Evolutionary conservation across 2,113 vertebrate species (phyloP).

Genomic region (Crocuta crocuta): DNA sequence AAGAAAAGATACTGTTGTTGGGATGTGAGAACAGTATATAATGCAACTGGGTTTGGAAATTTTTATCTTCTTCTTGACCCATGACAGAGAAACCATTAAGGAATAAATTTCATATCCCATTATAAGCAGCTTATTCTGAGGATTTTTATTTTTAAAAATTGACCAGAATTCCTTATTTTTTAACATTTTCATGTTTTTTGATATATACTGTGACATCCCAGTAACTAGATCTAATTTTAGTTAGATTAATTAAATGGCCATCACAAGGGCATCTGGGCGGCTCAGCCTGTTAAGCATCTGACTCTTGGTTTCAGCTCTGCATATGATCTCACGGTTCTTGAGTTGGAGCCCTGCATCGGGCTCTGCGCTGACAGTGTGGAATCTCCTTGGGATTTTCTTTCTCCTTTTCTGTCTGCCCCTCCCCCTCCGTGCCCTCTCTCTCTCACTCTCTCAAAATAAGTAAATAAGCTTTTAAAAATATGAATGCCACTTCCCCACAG

Average conservation of each 20-base stretch:
- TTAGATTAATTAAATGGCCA: too few species aligned
- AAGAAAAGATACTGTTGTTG: not conserved
- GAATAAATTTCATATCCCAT: not conserved
- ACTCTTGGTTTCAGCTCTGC: too few species aligned
- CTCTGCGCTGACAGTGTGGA: too few species aligned
- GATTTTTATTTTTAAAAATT: not conserved
- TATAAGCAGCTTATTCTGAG: not conserved
- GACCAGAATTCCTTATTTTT: not conserved
- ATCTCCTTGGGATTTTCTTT: too few species aligned
- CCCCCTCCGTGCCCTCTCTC: too few species aligned
- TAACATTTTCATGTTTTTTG: not conserved
- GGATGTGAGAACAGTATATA: not conserved
- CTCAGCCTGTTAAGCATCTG: too few species aligned
- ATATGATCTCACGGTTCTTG: too few species aligned
- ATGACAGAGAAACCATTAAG: not conserved
- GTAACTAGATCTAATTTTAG: not conserved
- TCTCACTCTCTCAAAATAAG: too few species aligned
- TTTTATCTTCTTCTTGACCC: not conserved
- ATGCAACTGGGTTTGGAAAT: not conserved
- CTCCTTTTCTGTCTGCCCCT: too few species aligned
- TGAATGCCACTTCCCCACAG: not conserved
- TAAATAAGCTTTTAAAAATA: too few species aligned
- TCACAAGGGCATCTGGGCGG: too few species aligned
- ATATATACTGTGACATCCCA: not conserved
- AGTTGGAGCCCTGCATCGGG: too few species aligned